Base-by-base conservation (phyloP, 2,888 invertebrate species). In the Heliconius aoede region DNA sequence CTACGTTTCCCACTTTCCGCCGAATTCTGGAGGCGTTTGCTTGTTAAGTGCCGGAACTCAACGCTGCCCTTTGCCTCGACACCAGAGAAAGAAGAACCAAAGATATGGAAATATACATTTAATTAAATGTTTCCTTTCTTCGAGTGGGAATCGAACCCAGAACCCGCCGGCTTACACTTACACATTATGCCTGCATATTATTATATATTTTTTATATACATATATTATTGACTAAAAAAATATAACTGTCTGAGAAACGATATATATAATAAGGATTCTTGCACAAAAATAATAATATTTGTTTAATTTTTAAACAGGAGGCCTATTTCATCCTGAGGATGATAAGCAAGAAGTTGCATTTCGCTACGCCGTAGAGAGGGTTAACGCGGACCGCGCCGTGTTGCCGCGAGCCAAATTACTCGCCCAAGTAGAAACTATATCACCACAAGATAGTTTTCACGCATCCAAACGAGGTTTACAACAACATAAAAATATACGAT, bases 371-470 rank as follows among this genome's bases (percentile, higher is more conserved):
- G 98, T 98, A 74, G 98, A 98, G 86, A 96, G 97, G 87, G 98
- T 98, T 86, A 98, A 98, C 91, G 95, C 96, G 55, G 98, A 98
- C 90, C 95, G 97, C 80, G 95, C 96, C 73, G 96, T 98, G 84
- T 92, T 98, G 85, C 97, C 97, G 36, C 95, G 98, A 86, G 98
- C 98, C n/a, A 97, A 97, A 86, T 95, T 99, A 74, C 96, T 97
- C 79, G 98, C 97, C 46, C 98, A 98, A 95, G 97, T 98, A 78
- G 98, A 98, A 91, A 96, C 97, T 84, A 97, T 98, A 87, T 97
- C 97, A 71, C 97, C 98, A 1, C 97, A 98, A 86, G 99, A 99
- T 90, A 98, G 98, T 90, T 99, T 99, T 88, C 98, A 98, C 89
- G 98, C 98, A 72, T 98, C 98, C 26, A 98, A 98, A 94, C 96